Evolutionary conservation across 2,888 invertebrate genomes (phyloP).

Genomic region (Orthosia gothica): DNA sequence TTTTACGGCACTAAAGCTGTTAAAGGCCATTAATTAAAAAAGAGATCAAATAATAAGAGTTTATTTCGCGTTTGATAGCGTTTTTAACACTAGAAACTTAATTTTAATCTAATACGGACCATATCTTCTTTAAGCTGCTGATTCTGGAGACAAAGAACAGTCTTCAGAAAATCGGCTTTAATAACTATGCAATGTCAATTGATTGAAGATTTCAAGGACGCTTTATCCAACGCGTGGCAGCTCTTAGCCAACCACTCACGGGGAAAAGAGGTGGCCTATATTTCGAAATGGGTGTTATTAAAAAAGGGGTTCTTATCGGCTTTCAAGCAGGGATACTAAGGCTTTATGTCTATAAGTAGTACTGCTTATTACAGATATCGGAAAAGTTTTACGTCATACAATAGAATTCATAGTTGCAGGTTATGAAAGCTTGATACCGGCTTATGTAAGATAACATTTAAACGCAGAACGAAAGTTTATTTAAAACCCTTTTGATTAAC

Average conservation of each 20-base stretch:
- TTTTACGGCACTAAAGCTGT: too few species aligned
- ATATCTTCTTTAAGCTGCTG: not conserved
- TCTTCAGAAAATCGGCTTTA: not conserved
- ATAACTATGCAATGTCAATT: slow-evolving; percentile 6
- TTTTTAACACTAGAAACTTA: not conserved
- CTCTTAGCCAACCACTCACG: slow-evolving; percentile 30
- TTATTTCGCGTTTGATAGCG: not conserved
- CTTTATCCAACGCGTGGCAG: slow-evolving; percentile 14
- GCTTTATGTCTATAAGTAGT: slow-evolving; percentile 37
- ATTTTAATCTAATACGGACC: not conserved
- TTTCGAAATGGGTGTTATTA: slow-evolving; percentile 49
- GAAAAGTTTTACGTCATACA: slow-evolving; percentile 37
- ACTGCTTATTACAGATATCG: slow-evolving; percentile 32
- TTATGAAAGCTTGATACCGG: not conserved
- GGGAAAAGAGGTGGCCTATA: slow-evolving; percentile 44
- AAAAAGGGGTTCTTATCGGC: slow-evolving; percentile 46
- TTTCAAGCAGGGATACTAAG: slow-evolving; percentile 37
- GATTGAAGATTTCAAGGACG: slow-evolving; percentile 22
- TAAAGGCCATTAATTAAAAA: too few species aligned
- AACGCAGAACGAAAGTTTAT: slow-evolving; percentile 23
- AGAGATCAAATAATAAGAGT: not conserved
- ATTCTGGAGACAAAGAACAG: not conserved
- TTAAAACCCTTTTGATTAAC: slow-evolving; percentile 25
- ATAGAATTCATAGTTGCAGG: slow-evolving; percentile 15
- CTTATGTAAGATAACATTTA: slow-evolving; percentile 31